A percentile compares a stretch with the other conserved stretches of the same genome.
Evolutionary conservation across 1,140 invertebrate species (phyloP).

Genomic region (Drosophila trapezifrons): DNA sequence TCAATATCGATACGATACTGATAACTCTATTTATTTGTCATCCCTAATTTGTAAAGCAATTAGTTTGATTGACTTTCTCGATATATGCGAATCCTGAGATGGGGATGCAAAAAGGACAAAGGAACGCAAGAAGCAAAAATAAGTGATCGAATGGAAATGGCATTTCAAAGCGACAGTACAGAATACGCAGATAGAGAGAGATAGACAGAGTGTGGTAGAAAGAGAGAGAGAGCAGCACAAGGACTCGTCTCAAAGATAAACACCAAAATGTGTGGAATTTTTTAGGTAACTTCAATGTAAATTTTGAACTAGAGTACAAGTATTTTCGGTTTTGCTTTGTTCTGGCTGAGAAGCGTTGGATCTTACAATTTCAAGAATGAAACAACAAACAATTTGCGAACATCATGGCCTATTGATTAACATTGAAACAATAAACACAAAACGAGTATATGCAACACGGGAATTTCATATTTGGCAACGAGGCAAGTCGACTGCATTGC

Average conservation of each 20-base stretch:
- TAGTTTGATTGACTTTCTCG: conserved; percentile 30
- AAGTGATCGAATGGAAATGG: conserved; percentile 27
- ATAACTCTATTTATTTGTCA: neutral
- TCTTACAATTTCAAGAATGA: conserved; percentile 15
- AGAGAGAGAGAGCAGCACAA: conserved; percentile 40
- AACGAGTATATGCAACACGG: conserved; percentile 41
- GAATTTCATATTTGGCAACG: conserved; percentile 61
- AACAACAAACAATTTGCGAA: conserved; percentile 55
- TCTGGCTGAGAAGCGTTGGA: conserved; percentile 28
- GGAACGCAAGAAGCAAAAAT: conserved; percentile 20
- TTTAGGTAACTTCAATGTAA: conserved; percentile 17
- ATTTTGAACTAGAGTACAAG: conserved; percentile 7
- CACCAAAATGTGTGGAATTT: conserved; percentile 28
- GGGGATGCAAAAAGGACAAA: conserved; percentile 30
- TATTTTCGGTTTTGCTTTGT: conserved; percentile 31
- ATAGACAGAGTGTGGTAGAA: conserved; percentile 29
- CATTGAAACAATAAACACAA: conserved; percentile 58
- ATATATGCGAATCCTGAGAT: conserved; percentile 7
- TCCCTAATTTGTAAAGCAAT: conserved; percentile 8
- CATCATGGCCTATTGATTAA: conserved; percentile 42
- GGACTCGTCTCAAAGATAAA: conserved; percentile 28
- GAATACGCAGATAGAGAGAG: conserved; percentile 15
- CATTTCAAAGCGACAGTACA: conserved; percentile 48
- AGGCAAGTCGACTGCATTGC: conserved; percentile 57
- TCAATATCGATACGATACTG: neutral